phyloP scores from a whole-genome alignment of 2,113 vertebrate species.

The Alligator mississippiensis region DNA sequence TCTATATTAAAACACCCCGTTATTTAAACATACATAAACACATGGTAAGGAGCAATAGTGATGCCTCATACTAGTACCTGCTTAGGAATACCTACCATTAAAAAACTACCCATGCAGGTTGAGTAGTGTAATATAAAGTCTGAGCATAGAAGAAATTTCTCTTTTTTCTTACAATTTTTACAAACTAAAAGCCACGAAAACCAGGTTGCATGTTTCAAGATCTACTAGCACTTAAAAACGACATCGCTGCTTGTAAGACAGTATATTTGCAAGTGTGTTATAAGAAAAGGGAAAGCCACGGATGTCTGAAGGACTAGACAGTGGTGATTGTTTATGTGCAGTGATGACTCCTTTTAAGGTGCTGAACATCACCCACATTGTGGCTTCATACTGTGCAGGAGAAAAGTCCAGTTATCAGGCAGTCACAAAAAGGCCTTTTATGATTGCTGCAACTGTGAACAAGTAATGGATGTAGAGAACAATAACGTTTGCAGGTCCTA shows the following conservation, averaged over 20 bases:
- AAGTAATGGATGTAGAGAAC: neutral
- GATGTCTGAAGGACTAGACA: neutral
- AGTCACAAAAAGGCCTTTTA: neutral
- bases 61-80: neutral
- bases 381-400: conserved; percentile 66
- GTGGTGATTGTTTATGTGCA: conserved; percentile 56
- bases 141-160: neutral
- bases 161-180: neutral
- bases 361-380: neutral
- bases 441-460: neutral
- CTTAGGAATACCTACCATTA: conserved; percentile 47
- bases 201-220: neutral
- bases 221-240: neutral
- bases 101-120: neutral
- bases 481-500: neutral
- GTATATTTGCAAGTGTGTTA: accelerated
- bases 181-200: conserved; percentile 6
- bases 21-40: neutral
- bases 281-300: neutral
- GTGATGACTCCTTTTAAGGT: neutral
- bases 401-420: neutral
- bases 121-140: conserved; percentile 7
- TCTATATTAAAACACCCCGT: neutral
- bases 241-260: neutral
- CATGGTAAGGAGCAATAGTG: neutral